phyloP scores from a whole-genome alignment of 2,888 invertebrate species.

The Aleiodes alternator region DNA sequence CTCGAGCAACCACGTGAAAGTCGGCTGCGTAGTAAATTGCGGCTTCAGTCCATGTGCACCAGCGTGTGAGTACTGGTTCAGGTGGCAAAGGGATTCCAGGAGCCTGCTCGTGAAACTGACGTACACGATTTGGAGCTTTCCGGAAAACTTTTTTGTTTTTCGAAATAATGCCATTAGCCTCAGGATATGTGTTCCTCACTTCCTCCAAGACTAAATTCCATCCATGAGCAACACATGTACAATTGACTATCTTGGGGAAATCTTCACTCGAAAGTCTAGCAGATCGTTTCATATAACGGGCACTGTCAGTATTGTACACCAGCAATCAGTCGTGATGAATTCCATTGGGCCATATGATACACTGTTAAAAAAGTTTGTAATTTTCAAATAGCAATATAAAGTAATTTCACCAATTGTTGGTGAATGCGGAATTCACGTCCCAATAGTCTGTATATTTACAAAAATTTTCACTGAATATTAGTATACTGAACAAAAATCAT shows the following conservation, averaged over 20 bases:
- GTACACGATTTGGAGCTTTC: slow-evolving; percentile 7
- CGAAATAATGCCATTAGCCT: slow-evolving; percentile 3
- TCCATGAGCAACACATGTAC: slow-evolving; percentile 1
- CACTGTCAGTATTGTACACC: slow-evolving; percentile 26
- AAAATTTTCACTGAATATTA: too few species aligned
- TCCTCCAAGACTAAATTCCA: slow-evolving; percentile 8
- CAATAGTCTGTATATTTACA: too few species aligned
- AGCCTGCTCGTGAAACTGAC: slow-evolving; percentile 1
- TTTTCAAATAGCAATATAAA: too few species aligned
- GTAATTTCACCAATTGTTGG: too few species aligned
- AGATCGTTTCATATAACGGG: slow-evolving; percentile 22
- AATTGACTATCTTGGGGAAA: too few species aligned
- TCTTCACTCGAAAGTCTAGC: not conserved
- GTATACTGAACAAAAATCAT: too few species aligned
- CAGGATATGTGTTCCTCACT: not conserved
- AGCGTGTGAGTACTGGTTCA: slow-evolving; percentile 8
- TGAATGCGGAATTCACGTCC: too few species aligned
- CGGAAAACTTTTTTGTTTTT: slow-evolving; percentile 31
- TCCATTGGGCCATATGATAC: slow-evolving; percentile 20
- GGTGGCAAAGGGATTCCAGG: slow-evolving; percentile 10
- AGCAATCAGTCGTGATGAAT: slow-evolving; percentile 12
- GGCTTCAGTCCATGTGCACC: slow-evolving; percentile 2
- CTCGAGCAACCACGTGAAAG: not conserved
- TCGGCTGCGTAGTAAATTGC: slow-evolving; percentile 1
- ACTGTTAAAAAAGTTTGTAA: too few species aligned